A percentile compares a stretch with the other conserved stretches of the same genome.
phyloP scores from a whole-genome alignment of 2,797 vertebrate species.

The Otolemur crassicaudatus region DNA sequence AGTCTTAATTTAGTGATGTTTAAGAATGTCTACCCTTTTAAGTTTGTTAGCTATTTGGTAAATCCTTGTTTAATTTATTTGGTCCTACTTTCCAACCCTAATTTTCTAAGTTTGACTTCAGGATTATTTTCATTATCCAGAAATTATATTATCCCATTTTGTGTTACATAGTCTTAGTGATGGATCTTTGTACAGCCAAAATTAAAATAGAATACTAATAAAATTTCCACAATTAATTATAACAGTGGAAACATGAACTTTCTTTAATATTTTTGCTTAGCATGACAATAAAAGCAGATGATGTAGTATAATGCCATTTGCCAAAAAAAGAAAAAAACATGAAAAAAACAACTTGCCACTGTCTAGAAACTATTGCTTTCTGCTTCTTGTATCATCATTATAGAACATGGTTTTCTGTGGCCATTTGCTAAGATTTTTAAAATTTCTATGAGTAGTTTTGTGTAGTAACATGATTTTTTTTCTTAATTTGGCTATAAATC shows the following conservation, averaged over 20 bases:
- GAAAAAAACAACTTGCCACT: neutral
- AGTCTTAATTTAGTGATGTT: neutral
- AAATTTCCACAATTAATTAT: conserved; percentile 47
- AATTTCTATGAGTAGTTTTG: conserved; percentile 16
- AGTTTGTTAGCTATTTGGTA: neutral
- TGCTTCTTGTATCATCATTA: neutral
- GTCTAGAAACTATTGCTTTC: conserved; percentile 26
- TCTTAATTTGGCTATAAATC: neutral
- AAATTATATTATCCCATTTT: neutral
- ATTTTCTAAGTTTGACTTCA: conserved; percentile 11
- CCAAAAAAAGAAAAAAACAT: neutral
- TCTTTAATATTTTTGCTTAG: neutral
- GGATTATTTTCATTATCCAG: conserved; percentile 25
- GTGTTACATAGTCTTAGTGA: neutral
- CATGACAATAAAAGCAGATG: neutral
- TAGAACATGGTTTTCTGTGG: neutral
- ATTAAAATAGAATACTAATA: neutral
- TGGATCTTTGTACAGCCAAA: neutral
- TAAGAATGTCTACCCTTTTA: neutral
- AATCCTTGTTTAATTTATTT: neutral
- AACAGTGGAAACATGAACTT: neutral
- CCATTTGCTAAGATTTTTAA: neutral
- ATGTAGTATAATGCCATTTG: neutral
- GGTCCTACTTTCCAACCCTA: neutral
- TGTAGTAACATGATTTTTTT: neutral